Percentiles rank a stretch among this genome's conserved stretches.
phyloP scores from a whole-genome alignment of 1,140 invertebrate genomes.

The Macrobrachium rosenbergii region DNA sequence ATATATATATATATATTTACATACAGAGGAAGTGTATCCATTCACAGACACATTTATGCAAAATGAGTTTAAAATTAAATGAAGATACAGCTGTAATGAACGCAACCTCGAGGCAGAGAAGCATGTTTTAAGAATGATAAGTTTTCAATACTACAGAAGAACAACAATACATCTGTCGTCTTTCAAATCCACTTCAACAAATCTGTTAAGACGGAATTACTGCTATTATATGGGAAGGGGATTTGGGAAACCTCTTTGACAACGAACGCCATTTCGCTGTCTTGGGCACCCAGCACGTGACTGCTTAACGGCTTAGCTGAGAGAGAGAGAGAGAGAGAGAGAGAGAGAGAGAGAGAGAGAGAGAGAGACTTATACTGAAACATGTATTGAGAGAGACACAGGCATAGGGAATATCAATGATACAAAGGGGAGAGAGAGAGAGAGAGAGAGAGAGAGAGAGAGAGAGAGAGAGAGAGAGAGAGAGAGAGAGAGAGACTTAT shows the following conservation, averaged over 20 bases:
- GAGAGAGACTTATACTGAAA: background rate
- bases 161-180: too few relatives aligned
- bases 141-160: too few relatives aligned
- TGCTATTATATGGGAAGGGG: too few relatives aligned
- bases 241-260: too few relatives aligned
- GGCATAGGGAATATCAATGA: background rate
- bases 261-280: too few relatives aligned
- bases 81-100: too few relatives aligned
- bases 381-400: background rate
- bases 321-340: slow-evolving; percentile 6
- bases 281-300: background rate
- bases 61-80: too few relatives aligned
- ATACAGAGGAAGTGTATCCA: background rate
- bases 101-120: too few relatives aligned
- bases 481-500: too few relatives aligned
- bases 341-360: background rate
- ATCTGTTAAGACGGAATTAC: background rate
- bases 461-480: too few relatives aligned
- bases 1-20: slow-evolving; percentile 3
- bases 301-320: background rate
- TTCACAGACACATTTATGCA: too few relatives aligned
- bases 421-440: background rate
- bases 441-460: background rate
- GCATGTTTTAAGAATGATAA: too few relatives aligned
- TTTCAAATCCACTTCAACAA: background rate